Base-by-base conservation (phyloP, 2,113 vertebrate genomes). In the Podiceps cristatus region DNA sequence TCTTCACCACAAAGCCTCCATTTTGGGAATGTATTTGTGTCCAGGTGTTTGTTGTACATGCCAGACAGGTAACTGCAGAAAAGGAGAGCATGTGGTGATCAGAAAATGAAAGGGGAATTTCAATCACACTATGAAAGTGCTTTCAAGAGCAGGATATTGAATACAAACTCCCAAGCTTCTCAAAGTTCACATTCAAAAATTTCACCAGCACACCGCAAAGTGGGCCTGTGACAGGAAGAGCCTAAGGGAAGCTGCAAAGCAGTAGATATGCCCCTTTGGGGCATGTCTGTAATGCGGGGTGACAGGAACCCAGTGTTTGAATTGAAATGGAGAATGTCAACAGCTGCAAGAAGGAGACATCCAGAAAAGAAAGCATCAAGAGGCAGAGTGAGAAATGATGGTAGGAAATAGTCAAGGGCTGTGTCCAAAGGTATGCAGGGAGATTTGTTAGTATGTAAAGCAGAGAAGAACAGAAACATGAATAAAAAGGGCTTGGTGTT, bases 121-220 rank as follows among this genome's bases (percentile, higher is more conserved):
- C 0, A 0, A 49, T 58, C 16, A 11, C 50, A 7, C 23, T 35
- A 2, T 40, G 6, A 45, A 87, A 74, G 18, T 77, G 18, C 24
- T 49, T 91, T 91, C 56, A 91, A 24, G 29, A 74, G 44, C 14
- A 66, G 9, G 10, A 16, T n/a, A 37, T 44, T 69, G 68, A 66
- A 33, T 81, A 79, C 24, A 45, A 69, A 78, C 8, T 72, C 33
- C 31, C 14, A 78, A 23, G 7, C 10, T 92, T 12, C 50, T 55
- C 37, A 37, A 62, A 78, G 2, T 62, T 80, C 6, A 7, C 63
- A 17, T 18, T 23, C 37, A 74, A 77, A 87, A 80, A 58, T 63
- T 81, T 86, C 25, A 71, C 22, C 15, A 71, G 37, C 0, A 1
- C 9, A 72, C 24, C 7, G 9, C 22, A 40, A 86, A 60, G 53